Conservation (phyloP, 2,888 invertebrate species). For the Drosophila colorata region DNA sequence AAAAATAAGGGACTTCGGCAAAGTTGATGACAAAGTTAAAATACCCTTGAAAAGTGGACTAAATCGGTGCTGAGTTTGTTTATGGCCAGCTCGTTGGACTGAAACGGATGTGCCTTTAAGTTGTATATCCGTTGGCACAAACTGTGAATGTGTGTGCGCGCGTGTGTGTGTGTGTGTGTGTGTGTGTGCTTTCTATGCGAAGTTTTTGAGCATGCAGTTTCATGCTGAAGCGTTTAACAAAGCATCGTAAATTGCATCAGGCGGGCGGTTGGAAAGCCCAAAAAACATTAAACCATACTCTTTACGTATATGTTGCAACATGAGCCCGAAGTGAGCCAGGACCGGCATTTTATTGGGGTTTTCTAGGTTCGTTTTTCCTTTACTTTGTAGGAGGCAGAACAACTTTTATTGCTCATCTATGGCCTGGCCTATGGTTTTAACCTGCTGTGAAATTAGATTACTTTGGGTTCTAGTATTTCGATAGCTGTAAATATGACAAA, state of each 20-base stretch:
- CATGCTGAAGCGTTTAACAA: conserved; percentile 77
- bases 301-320: conserved; percentile 22
- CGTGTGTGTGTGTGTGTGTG: conserved; percentile 15
- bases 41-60: neutral
- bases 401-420: conserved; percentile 36
- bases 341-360: conserved; percentile 50
- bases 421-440: conserved; percentile 40
- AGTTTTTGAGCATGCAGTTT: conserved; percentile 65
- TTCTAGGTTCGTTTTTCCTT: conserved; percentile 5
- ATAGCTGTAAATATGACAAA: conserved; percentile 38
- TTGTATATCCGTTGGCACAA: conserved; percentile 68
- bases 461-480: conserved; percentile 21
- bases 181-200: conserved; percentile 18
- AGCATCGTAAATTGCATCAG: conserved; percentile 77
- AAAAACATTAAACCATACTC: conserved; percentile 31
- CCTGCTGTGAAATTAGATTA: conserved; percentile 58
- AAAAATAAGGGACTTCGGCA: neutral
- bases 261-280: conserved; percentile 45
- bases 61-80: conserved; percentile 66
- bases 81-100: conserved; percentile 61
- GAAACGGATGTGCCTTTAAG: conserved; percentile 77
- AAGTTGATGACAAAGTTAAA: neutral
- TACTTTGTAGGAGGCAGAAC: conserved; percentile 1
- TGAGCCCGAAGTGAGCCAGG: conserved; percentile 25
- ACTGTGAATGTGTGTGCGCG: conserved; percentile 15